These are phyloP conservation scores for Orthonyx spaldingii DNA, from an alignment of 2,113 vertebrate species.

Conservation along the genomic window DNA sequence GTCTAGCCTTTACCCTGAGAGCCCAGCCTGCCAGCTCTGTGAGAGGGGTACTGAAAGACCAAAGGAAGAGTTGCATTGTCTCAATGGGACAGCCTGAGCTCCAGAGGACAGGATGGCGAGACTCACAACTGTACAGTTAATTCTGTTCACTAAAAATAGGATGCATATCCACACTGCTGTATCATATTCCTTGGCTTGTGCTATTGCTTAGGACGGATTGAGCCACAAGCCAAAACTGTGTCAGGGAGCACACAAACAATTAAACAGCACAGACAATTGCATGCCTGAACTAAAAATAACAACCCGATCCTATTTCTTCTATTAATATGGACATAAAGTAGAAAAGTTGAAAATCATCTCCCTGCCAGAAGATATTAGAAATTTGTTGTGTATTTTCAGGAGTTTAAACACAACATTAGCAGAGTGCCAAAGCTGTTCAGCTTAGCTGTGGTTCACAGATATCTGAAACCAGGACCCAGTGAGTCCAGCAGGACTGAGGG, in stretches of 20 bases:
- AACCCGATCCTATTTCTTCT: not conserved
- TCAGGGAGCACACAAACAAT: not conserved
- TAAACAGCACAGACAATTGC: not conserved
- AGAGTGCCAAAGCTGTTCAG: not conserved
- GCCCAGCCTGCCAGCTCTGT: not conserved
- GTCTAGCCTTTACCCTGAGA: not conserved
- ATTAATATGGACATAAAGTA: not conserved
- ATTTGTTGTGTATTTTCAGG: not conserved
- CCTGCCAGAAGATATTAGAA: not conserved
- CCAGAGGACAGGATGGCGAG: not conserved
- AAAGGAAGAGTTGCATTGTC: not conserved
- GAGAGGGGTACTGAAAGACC: not conserved
- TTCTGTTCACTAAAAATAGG: not conserved
- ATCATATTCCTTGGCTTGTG: not conserved
- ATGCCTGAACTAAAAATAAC: not conserved
- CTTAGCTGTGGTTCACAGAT: not conserved
- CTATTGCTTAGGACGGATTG: not conserved
- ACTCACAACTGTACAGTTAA: not conserved
- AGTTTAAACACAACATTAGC: not conserved
- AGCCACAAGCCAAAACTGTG: not conserved
- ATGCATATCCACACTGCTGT: not conserved
- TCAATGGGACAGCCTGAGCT: not conserved
- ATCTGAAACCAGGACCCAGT: not conserved
- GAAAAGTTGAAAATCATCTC: not conserved
- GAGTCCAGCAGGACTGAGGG: not conserved